Percentiles rank a stretch among this genome's conserved stretches.
phyloP scores from a whole-genome alignment of 2,888 invertebrate species.

The Cyclophora punctaria region DNA sequence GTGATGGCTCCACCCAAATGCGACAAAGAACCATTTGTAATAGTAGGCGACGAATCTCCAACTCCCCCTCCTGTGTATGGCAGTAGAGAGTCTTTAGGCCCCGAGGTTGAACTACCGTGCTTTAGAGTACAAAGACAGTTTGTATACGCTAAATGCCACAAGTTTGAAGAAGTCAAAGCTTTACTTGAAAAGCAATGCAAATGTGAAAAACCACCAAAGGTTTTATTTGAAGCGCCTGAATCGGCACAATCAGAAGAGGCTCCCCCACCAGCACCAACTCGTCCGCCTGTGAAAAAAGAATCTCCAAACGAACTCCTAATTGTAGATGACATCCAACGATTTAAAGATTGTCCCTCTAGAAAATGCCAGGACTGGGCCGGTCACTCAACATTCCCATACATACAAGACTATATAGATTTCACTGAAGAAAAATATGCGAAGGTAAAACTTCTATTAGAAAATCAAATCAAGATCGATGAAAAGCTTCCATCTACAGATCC shows the following conservation, averaged over 20 bases:
- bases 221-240: slow-evolving; percentile 2
- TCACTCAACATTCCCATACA: slow-evolving; percentile 36
- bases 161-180: slow-evolving; percentile 47
- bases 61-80: slow-evolving; percentile 38
- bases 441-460: slow-evolving; percentile 41
- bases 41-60: slow-evolving; percentile 45
- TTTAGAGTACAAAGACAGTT: slow-evolving; percentile 48
- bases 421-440: slow-evolving; percentile 49
- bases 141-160: slow-evolving; percentile 59
- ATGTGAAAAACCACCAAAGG: slow-evolving; percentile 26
- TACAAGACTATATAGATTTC: slow-evolving; percentile 48
- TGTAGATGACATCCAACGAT: slow-evolving; percentile 37
- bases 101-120: slow-evolving; percentile 46
- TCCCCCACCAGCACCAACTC: neutral
- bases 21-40: slow-evolving; percentile 44
- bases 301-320: slow-evolving; percentile 44
- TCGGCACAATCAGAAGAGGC: slow-evolving; percentile 6
- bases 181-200: slow-evolving; percentile 48
- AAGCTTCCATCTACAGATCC: slow-evolving; percentile 32
- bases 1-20: slow-evolving; percentile 25
- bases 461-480: slow-evolving; percentile 11
- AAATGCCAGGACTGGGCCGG: slow-evolving; percentile 35
- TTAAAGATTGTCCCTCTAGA: slow-evolving; percentile 38
- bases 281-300: slow-evolving; percentile 19
- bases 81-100: slow-evolving; percentile 53